These are phyloP conservation scores for Chloroceryle amazona DNA, from an alignment of 2,797 vertebrate genomes.

Conservation along the genomic window DNA sequence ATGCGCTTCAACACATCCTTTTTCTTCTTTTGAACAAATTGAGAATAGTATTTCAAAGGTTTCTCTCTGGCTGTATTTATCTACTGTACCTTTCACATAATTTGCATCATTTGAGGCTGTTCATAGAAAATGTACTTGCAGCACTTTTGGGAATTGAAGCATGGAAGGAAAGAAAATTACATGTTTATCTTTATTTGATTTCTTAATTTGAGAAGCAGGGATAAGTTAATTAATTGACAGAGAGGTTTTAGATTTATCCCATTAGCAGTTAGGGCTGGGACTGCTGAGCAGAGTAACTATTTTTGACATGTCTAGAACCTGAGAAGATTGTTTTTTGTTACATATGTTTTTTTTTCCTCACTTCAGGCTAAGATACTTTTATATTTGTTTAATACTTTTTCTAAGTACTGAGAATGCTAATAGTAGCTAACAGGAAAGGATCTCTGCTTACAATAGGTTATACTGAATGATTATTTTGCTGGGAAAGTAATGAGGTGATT, in stretches of 20 bases:
- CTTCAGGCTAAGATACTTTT: constrained; percentile 15
- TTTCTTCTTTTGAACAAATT: not conserved
- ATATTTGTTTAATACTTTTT: constrained; percentile 1
- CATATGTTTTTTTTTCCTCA: not conserved
- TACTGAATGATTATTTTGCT: constrained; percentile 33
- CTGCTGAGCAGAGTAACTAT: not conserved
- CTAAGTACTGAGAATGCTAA: not conserved
- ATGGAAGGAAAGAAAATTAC: constrained; percentile 59
- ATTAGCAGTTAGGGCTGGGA: constrained; percentile 27
- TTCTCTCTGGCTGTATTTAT: not conserved
- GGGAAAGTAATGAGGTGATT: not conserved
- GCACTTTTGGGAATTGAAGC: constrained; percentile 42
- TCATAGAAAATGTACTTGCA: not conserved
- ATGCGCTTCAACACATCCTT: not conserved
- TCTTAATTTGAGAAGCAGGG: constrained; percentile 52
- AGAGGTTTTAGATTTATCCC: constrained; percentile 46
- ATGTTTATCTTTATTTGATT: constrained; percentile 69
- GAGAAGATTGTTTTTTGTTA: not conserved
- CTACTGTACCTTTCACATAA: not conserved
- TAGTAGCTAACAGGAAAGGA: not conserved
- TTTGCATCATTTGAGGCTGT: constrained; percentile 6
- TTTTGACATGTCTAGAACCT: constrained; percentile 23
- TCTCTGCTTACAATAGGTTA: constrained; percentile 9
- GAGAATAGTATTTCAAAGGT: not conserved
- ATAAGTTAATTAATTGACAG: constrained; percentile 66